These are phyloP conservation scores for Heliconius cydno DNA, from an alignment of 2,888 invertebrate genomes.

Conservation along the genomic window DNA sequence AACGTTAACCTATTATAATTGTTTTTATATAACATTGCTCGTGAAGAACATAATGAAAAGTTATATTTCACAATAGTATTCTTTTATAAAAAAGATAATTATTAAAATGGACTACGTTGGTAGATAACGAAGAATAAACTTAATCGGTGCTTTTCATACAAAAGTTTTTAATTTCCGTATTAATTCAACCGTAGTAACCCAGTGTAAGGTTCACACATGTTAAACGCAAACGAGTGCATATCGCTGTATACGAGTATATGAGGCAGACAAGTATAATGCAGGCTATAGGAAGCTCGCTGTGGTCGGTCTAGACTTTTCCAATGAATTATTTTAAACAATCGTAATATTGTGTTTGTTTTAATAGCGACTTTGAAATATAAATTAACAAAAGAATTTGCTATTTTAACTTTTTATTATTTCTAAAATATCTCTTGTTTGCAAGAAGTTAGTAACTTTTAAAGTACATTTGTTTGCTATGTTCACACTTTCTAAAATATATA, in stretches of 20 bases:
- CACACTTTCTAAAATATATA: too few species aligned
- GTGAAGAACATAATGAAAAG: not conserved
- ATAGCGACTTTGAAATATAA: not conserved
- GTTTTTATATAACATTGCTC: not conserved
- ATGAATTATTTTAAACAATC: constrained; percentile 11
- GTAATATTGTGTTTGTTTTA: not conserved
- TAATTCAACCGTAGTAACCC: constrained; percentile 16
- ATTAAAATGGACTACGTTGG: not conserved
- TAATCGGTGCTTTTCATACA: constrained; percentile 3
- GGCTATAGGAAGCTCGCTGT: constrained; percentile 2
- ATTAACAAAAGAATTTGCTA: not conserved
- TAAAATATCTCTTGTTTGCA: too few species aligned
- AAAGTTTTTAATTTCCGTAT: constrained; percentile 19
- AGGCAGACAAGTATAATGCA: constrained; percentile 13
- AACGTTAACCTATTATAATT: too few species aligned
- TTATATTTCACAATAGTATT: not conserved
- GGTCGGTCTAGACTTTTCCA: not conserved
- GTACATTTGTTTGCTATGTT: too few species aligned
- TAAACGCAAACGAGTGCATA: constrained; percentile 14
- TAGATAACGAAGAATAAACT: constrained; percentile 8
- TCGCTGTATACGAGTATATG: not conserved
- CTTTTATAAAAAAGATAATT: not conserved
- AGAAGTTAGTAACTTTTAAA: too few species aligned
- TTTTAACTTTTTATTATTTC: not conserved
- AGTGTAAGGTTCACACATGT: constrained; percentile 15